phyloP scores from a whole-genome alignment of 2,888 invertebrate species.

The Gymnosoma rotundatum region DNA sequence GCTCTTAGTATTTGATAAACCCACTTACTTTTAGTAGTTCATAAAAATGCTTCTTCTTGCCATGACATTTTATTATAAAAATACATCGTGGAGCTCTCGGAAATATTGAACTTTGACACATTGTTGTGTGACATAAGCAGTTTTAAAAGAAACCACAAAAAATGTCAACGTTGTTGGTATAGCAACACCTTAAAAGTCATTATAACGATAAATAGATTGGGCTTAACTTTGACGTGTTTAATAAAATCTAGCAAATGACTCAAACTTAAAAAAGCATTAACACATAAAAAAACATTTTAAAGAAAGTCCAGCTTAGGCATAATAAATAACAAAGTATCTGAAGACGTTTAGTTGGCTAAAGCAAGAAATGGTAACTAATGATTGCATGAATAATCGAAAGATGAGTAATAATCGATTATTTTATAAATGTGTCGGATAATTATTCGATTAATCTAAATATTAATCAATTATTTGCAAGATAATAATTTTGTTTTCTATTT shows the following conservation, averaged over 20 bases:
- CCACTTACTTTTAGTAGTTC: constrained; percentile 24
- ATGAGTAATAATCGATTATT: too few species aligned
- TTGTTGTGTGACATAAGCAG: constrained; percentile 52
- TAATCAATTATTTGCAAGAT: too few species aligned
- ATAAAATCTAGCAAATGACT: constrained; percentile 15
- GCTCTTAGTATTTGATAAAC: constrained; percentile 6
- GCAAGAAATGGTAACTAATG: neutral
- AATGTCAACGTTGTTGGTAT: constrained; percentile 71
- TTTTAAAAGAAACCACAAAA: constrained; percentile 55
- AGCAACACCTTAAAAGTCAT: constrained; percentile 72
- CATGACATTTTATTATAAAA: constrained; percentile 46
- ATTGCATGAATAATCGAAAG: too few species aligned
- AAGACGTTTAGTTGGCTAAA: neutral
- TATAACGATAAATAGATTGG: constrained; percentile 1
- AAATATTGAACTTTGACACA: constrained; percentile 72
- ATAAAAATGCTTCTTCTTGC: constrained; percentile 26
- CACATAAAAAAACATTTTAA: neutral
- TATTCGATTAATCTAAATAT: too few species aligned
- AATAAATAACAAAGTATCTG: neutral
- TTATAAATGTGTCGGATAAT: too few species aligned
- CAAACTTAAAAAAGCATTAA: neutral
- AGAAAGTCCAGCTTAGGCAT: constrained; percentile 18
- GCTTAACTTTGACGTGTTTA: neutral
- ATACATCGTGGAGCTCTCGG: constrained; percentile 75
- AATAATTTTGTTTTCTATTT: too few species aligned